Percentiles rank a stretch among this genome's conserved stretches.
Conservation (phyloP, 2,797 vertebrate species). For the Tapera naevia region DNA sequence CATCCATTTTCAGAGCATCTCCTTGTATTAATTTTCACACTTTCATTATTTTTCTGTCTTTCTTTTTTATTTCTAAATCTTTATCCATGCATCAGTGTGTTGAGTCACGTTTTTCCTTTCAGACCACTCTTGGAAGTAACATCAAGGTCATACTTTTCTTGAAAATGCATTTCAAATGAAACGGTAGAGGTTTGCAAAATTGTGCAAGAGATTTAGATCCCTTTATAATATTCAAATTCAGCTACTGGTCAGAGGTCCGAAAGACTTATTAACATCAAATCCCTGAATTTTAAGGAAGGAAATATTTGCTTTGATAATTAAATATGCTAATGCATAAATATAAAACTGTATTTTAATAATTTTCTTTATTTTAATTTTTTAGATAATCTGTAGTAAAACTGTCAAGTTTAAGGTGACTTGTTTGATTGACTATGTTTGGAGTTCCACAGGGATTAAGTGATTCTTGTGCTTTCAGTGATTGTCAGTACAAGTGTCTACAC, state of each 20-base stretch:
- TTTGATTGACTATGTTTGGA: background rate
- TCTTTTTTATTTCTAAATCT: background rate
- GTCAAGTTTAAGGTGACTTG: background rate
- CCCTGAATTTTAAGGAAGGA: background rate
- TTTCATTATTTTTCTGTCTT: background rate
- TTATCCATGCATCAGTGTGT: background rate
- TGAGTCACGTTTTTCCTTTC: background rate
- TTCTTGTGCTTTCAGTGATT: background rate
- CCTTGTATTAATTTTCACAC: too few relatives aligned
- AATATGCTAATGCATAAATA: background rate
- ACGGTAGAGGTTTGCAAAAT: background rate
- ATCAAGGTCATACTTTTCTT: background rate
- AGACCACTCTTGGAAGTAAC: background rate
- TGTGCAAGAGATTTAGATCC: background rate
- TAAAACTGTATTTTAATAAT: background rate
- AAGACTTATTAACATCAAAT: background rate
- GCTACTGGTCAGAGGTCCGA: background rate
- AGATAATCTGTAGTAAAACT: background rate
- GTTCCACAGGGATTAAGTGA: background rate
- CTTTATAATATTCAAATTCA: background rate
- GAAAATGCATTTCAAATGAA: background rate
- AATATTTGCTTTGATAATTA: background rate
- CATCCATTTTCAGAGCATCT: background rate
- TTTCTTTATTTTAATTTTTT: background rate
- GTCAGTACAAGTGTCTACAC: background rate